These are phyloP conservation scores for Netelia inedita DNA, from an alignment of 2,888 invertebrate species.

Conservation along the genomic window DNA sequence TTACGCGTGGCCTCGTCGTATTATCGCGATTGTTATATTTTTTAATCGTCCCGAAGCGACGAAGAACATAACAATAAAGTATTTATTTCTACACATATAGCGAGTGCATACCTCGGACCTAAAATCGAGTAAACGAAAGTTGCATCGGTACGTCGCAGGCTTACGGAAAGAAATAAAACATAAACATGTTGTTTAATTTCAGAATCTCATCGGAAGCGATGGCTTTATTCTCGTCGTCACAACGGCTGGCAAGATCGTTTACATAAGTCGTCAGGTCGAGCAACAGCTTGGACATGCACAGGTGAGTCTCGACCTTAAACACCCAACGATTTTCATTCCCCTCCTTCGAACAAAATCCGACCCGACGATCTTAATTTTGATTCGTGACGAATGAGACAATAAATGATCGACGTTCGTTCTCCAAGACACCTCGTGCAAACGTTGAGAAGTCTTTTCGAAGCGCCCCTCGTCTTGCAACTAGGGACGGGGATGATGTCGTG, in stretches of 20 bases:
- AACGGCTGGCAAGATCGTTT: conserved; percentile 93
- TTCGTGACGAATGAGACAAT: too few species aligned
- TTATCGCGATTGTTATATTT: not conserved
- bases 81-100: not conserved
- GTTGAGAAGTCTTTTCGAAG: too few species aligned
- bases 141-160: too few species aligned
- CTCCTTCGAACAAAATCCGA: too few species aligned
- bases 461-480: too few species aligned
- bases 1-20: not conserved
- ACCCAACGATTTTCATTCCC: not conserved
- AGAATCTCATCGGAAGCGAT: conserved; percentile 87
- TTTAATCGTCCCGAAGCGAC: not conserved
- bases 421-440: too few species aligned
- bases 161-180: not conserved
- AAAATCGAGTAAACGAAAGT: too few species aligned
- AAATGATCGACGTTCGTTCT: too few species aligned
- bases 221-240: conserved; percentile 94
- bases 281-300: conserved; percentile 94
- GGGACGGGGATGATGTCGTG: too few species aligned
- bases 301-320: conserved; percentile 85
- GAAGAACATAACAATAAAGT: not conserved
- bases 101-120: too few species aligned
- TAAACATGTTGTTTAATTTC: conserved; percentile 76
- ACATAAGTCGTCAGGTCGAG: conserved; percentile 94
- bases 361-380: too few species aligned